Evolutionary conservation across 2,797 vertebrate genomes (phyloP).

Genomic region (Alfaro cultratus): DNA sequence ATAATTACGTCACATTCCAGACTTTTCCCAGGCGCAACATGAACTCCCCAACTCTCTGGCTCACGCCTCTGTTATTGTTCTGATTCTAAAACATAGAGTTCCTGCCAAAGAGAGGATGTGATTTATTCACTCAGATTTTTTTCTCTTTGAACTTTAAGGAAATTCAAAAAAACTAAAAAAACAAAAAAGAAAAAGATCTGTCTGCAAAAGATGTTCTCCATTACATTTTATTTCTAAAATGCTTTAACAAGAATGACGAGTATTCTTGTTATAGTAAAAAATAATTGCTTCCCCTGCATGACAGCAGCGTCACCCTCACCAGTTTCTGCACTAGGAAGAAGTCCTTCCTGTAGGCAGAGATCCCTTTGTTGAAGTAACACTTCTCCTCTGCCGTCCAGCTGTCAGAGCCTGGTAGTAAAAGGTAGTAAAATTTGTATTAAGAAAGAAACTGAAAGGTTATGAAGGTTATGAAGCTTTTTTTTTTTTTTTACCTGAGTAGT

Average conservation of each 20-base stretch:
- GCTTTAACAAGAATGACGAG: not conserved
- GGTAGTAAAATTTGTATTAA: conserved; percentile 6
- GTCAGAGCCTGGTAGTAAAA: conserved; percentile 91
- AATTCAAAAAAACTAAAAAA: not conserved
- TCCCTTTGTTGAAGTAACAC: conserved; percentile 95
- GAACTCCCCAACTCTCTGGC: not conserved
- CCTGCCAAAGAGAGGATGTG: conserved; percentile 28
- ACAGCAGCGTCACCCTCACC: conserved; percentile 69
- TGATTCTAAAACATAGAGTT: conserved; percentile 21
- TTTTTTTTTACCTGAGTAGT: conserved; percentile 73
- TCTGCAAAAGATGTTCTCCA: conserved; percentile 28
- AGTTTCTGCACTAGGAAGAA: conserved; percentile 98
- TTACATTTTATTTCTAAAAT: conserved; percentile 1
- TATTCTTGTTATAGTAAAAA: not conserved
- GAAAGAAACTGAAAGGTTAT: not conserved
- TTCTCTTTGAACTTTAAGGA: conserved; percentile 6
- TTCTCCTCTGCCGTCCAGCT: conserved; percentile 92
- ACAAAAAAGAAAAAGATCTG: conserved; percentile 1
- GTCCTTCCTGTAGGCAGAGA: conserved; percentile 96
- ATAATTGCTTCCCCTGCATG: not conserved
- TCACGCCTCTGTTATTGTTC: not conserved
- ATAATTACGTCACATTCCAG: not conserved
- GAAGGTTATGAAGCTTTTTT: not conserved
- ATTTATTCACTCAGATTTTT: conserved; percentile 13
- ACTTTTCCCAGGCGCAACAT: not conserved